A percentile compares a stretch with the other conserved stretches of the same genome.
These are phyloP conservation scores for Probaryconus sp. DNA, from an alignment of 1,140 invertebrate genomes.

Conservation along the genomic window DNA sequence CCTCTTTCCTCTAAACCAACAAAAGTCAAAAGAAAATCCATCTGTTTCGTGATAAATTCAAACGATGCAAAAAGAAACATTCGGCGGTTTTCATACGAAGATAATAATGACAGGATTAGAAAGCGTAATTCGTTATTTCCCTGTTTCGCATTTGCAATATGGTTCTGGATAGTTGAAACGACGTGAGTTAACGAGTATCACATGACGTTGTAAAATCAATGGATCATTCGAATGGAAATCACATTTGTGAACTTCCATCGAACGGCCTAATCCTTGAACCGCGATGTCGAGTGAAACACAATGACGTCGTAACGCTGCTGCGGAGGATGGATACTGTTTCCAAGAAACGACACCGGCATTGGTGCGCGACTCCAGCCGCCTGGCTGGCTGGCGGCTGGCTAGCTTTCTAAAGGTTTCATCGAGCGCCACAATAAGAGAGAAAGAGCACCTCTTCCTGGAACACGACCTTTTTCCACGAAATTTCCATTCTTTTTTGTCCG, in stretches of 20 bases:
- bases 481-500: slow-evolving; percentile 13
- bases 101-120: no score
- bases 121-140: not conserved
- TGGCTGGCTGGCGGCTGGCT: slow-evolving; percentile 33
- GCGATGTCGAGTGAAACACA: slow-evolving; percentile 34
- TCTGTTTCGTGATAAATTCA: no score
- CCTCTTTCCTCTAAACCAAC: no score
- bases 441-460: slow-evolving; percentile 41
- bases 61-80: no score
- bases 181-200: not conserved
- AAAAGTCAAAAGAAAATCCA: no score
- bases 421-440: slow-evolving; percentile 17
- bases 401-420: slow-evolving; percentile 24
- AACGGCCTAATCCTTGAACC: slow-evolving; percentile 26
- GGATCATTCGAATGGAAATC: slow-evolving; percentile 9
- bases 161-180: not conserved
- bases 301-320: slow-evolving; percentile 27
- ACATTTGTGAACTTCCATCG: not conserved
- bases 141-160: not conserved
- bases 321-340: slow-evolving; percentile 16
- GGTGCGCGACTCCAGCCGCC: slow-evolving; percentile 43
- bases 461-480: slow-evolving; percentile 14
- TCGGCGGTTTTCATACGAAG: no score
- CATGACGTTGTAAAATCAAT: slow-evolving; percentile 24
- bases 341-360: slow-evolving; percentile 26